phyloP scores from a whole-genome alignment of 2,888 invertebrate species.

The Pristionchus arcanus region DNA sequence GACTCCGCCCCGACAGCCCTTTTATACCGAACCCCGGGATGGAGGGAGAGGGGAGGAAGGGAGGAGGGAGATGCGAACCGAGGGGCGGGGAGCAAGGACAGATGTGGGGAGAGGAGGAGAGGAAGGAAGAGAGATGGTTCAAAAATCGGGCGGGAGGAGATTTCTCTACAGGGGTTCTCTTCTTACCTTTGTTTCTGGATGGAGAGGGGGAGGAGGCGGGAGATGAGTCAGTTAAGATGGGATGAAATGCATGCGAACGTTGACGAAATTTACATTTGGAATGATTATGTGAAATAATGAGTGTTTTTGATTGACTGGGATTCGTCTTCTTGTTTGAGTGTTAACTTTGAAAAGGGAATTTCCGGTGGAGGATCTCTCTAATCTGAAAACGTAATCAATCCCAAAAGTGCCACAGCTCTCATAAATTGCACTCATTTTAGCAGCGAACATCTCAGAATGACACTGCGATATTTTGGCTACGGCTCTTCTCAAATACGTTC shows the following conservation, averaged over 20 bases:
- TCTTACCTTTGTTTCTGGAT: background rate
- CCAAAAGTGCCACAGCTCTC: too few species aligned
- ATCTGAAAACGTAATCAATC: too few species aligned
- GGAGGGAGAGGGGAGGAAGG: background rate
- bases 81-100: conserved; percentile 30
- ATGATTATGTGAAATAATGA: background rate
- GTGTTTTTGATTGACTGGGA: too few species aligned
- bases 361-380: too few species aligned
- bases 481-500: too few species aligned
- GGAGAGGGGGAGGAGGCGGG: background rate
- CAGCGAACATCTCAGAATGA: too few species aligned
- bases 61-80: background rate
- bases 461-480: too few species aligned
- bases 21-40: conserved; percentile 39
- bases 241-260: background rate
- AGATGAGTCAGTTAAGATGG: background rate
- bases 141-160: conserved; percentile 50
- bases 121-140: conserved; percentile 10
- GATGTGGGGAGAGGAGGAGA: background rate
- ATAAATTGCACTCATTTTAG: too few species aligned
- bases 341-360: too few species aligned
- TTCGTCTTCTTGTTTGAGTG: too few species aligned
- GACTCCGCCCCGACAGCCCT: conserved; percentile 30
- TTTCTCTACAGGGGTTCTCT: conserved; percentile 6
- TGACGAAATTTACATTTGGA: background rate